Evolutionary conservation across 2,113 vertebrate genomes (phyloP).

Genomic region (Neomonachus schauinslandi): DNA sequence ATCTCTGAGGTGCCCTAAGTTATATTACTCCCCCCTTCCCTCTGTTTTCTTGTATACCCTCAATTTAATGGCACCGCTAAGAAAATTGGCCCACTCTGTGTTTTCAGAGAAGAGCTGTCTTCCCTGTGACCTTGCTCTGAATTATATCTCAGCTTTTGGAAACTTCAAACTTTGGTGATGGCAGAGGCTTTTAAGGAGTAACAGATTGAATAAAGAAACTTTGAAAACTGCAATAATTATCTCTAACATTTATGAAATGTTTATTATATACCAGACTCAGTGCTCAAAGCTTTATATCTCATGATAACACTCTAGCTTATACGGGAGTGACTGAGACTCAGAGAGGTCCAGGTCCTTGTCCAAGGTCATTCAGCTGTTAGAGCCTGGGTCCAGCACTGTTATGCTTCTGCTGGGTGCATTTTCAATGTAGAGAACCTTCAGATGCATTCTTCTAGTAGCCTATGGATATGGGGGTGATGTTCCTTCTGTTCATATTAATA

Average conservation of each 20-base stretch:
- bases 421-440: neutral
- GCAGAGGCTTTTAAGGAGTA: neutral
- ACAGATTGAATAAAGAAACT: neutral
- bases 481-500: neutral
- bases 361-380: neutral
- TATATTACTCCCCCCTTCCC: accelerated
- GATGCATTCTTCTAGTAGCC: neutral
- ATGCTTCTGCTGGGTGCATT: neutral
- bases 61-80: neutral
- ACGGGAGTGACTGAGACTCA: neutral
- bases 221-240: neutral
- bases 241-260: neutral
- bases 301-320: neutral
- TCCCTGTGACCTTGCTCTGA: neutral
- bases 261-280: neutral
- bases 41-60: neutral
- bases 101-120: neutral
- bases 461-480: too few species aligned
- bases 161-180: neutral
- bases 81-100: neutral
- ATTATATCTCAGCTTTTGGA: neutral
- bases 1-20: neutral
- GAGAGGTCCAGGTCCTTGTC: neutral
- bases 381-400: too few species aligned
- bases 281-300: neutral